Base-by-base conservation (phyloP, 2,113 vertebrate genomes). In the Pluvianellus socialis region DNA sequence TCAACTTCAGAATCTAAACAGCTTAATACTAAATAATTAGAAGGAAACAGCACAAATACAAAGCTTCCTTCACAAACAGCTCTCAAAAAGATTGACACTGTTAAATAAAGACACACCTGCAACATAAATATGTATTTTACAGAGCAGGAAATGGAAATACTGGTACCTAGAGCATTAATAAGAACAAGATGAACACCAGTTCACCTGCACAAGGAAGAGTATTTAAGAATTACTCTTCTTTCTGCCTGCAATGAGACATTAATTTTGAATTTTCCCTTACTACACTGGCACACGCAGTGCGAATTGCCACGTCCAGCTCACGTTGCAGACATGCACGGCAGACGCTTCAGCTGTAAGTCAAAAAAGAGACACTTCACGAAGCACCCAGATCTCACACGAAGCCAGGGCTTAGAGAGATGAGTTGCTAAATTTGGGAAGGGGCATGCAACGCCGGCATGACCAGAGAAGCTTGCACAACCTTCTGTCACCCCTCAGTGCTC, bases 31-130 rank as follows among this genome's bases (percentile, higher is more conserved):
- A 85, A 92, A 76, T 58, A 76, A 77, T 22, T 79, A 42, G 15
- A 62, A 58, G 24, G 81, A 94, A 86, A 86, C 4, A 33, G 18
- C 45, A 44, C 38, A 73, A 45, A 27, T 44, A 66, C 2, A 9
- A 87, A 70, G 16, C 22, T 13, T 81, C 28, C 42, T 79, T 85
- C 61, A 38, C 28, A 38, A 79, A 67, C 8, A 85, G 53, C 26
- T 82, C 83, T 82, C 45, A 59, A n/a, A 61, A 76, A 77, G 42
- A 53, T 24, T 87, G 73, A 80, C 0, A 0, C 19, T 90, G 62
- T 73, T 96, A 88, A 91, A 77, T 59, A 83, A 72, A 90, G 30
- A 88, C 79, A 92, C 62, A 62, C 86, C 94, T 88, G 52, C 47
- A 92, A 90, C 63, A 84, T 61, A 96, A 95, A 94, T 45, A 82